phyloP scores from a whole-genome alignment of 2,888 invertebrate genomes.

The Drosophila meridiana region DNA sequence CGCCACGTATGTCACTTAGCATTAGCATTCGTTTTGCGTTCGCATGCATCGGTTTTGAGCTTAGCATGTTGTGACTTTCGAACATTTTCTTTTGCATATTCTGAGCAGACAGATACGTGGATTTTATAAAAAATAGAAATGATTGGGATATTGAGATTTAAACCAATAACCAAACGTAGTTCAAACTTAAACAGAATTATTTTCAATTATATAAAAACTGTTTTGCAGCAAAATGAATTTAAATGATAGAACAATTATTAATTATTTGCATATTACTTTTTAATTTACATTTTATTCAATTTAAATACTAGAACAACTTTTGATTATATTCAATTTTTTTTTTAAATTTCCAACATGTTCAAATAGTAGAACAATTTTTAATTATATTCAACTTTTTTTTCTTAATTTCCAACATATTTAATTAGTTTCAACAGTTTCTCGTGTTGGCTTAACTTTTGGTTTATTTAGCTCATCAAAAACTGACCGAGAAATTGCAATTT shows the following conservation, averaged over 20 bases:
- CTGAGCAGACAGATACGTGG: background rate
- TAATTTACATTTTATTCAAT: too few species aligned
- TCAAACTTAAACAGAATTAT: background rate
- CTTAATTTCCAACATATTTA: constrained; percentile 6
- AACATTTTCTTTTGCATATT: constrained; percentile 6
- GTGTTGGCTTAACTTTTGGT: constrained; percentile 10
- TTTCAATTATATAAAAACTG: background rate
- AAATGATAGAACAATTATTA: too few species aligned
- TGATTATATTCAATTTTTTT: too few species aligned
- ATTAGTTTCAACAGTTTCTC: constrained; percentile 1
- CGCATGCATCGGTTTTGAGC: background rate
- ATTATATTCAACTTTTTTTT: background rate
- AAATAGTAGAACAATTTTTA: background rate
- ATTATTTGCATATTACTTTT: too few species aligned
- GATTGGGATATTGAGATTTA: background rate
- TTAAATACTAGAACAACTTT: too few species aligned
- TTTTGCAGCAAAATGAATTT: too few species aligned
- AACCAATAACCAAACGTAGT: background rate
- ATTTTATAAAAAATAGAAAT: background rate
- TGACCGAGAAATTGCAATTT: constrained; percentile 26
- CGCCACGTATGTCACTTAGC: constrained; percentile 30
- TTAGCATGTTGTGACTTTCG: constrained; percentile 3
- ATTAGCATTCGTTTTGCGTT: constrained; percentile 26
- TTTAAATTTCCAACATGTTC: background rate
- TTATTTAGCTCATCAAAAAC: background rate